Evolutionary conservation across 1,140 invertebrate genomes (phyloP).

Genomic region (Orius insidiosus): DNA sequence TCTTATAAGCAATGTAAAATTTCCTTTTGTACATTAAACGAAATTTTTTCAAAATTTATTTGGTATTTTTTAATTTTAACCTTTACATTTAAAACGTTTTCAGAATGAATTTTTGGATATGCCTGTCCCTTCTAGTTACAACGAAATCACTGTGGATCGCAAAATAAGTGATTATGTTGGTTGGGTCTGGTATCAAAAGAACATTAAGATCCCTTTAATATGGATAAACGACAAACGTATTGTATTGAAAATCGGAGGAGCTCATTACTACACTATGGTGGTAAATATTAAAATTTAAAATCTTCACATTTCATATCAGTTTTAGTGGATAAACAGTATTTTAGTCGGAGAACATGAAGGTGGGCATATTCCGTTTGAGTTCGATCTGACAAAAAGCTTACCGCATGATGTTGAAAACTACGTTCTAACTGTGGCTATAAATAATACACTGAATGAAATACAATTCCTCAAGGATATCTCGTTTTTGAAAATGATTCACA

Average conservation of each 20-base stretch:
- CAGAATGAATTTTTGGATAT: conserved; percentile 20
- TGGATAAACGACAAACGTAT: conserved; percentile 27
- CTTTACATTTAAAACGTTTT: too few species aligned
- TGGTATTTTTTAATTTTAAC: too few species aligned
- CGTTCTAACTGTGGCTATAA: conserved; percentile 39
- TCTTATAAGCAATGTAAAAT: too few species aligned
- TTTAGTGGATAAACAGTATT: conserved; percentile 39
- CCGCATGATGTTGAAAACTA: conserved; percentile 17
- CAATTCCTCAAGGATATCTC: conserved; percentile 30
- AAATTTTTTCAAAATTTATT: too few species aligned
- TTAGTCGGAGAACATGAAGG: conserved; percentile 33
- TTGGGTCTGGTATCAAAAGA: conserved; percentile 36
- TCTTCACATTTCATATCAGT: conserved; percentile 3
- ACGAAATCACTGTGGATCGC: conserved; percentile 77
- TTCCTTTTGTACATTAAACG: too few species aligned
- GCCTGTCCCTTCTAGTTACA: conserved; percentile 88
- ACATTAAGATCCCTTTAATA: conserved; percentile 25
- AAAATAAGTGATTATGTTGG: conserved; percentile 70
- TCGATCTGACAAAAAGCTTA: conserved; percentile 26
- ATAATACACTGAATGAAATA: conserved; percentile 40
- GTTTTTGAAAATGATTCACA: conserved; percentile 11
- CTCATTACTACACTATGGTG: conserved; percentile 31
- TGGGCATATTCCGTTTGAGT: conserved; percentile 48
- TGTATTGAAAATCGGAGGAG: conserved; percentile 32
- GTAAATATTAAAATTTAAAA: conserved; percentile 22